Base-by-base conservation (phyloP, 2,888 invertebrate species). In the Xestobium rufovillosum region DNA sequence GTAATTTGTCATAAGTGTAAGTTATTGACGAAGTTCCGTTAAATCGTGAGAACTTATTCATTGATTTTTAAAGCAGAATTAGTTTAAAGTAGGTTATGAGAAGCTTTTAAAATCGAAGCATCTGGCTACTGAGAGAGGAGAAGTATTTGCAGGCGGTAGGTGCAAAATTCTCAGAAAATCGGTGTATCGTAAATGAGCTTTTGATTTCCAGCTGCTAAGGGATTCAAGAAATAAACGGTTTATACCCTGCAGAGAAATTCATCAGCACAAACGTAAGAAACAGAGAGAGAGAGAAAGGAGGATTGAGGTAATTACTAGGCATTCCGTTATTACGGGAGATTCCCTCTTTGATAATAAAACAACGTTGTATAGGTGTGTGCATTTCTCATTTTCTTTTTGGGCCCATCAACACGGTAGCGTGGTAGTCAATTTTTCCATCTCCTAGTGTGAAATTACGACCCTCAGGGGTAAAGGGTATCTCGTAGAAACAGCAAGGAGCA, bases 201-300 rank as follows among this genome's bases (percentile, higher is more conserved):
- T 58, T 59, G 59, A 59, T 59, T 58, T 58, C 57, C 50, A 48
- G 53, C 54, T 52, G 55, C 46, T 52, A 37, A 41, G 57, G 57
- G 56, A 59, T 48, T 55, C 48, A 44, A 51, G 49, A 49, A 49
- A 44, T 49, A 52, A 50, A 52, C 48, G 50, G 43, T 48, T 47
- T 46, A 44, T 48, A 38, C 46, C 49, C 50, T 41, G 41, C 48
- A 45, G 51, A 48, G 48, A 52, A 49, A 51, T 52, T 48, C 50
- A 52, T 52, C 52, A 51, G 48, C n/a, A n/a, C n/a, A n/a, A n/a
- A n/a, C n/a, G n/a, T n/a, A n/a, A n/a, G n/a, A n/a, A n/a, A n/a
- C n/a, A n/a, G n/a, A n/a, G n/a, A n/a, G n/a, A n/a, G n/a, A n/a
- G n/a, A n/a, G n/a, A n/a, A n/a, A n/a, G n/a, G n/a, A n/a, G n/a